phyloP scores from a whole-genome alignment of 2,113 vertebrate species.

The Sinocyclocheilus anophthalmus region DNA sequence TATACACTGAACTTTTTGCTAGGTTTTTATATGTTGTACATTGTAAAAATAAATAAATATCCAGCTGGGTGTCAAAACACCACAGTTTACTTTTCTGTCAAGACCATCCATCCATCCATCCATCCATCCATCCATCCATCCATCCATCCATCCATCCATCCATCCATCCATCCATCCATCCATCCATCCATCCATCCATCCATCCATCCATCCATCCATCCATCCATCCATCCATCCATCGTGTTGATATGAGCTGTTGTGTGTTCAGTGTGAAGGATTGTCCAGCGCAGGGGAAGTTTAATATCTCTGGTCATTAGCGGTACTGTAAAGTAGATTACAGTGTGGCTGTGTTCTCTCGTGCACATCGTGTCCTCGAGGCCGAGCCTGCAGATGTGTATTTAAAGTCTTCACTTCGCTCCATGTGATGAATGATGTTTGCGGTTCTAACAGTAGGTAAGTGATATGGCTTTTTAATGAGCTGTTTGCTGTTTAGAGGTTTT shows the following conservation, averaged over 20 bases:
- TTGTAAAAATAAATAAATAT: conserved; percentile 75
- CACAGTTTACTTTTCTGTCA: not conserved
- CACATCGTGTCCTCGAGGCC: not conserved
- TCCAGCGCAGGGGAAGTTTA: not conserved
- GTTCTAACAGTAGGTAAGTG: conserved; percentile 13
- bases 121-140: not conserved
- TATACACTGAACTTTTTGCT: conserved; percentile 84
- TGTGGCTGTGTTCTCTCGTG: not conserved
- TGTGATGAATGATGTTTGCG: conserved; percentile 37
- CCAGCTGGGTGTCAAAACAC: conserved; percentile 58
- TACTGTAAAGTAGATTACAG: not conserved
- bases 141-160: too few species aligned
- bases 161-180: not conserved
- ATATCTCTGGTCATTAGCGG: not conserved
- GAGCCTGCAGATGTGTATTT: not conserved
- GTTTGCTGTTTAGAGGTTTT: conserved; percentile 33
- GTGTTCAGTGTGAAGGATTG: not conserved
- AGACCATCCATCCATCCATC: not conserved
- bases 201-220: not conserved
- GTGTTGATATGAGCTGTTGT: too few species aligned
- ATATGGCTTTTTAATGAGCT: conserved; percentile 43
- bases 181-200: not conserved
- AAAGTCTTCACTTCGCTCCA: not conserved
- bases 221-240: too few species aligned
- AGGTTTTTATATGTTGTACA: conserved; percentile 90